Evolutionary conservation across 2,888 invertebrate genomes (phyloP).

Genomic region (Smittia sp.): DNA sequence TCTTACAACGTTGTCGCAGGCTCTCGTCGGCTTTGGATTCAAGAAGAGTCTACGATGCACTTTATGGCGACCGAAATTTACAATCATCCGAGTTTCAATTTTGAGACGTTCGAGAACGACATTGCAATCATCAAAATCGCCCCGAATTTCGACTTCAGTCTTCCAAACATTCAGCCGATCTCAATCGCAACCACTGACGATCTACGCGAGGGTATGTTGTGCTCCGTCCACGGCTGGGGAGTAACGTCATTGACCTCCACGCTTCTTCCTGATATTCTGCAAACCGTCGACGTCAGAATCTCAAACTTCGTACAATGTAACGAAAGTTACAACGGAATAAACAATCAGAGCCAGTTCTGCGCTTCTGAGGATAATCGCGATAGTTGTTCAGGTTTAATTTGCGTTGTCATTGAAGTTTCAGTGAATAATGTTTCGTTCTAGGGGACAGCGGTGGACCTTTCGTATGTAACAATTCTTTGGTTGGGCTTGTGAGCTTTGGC

Average conservation of each 20-base stretch:
- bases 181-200: background rate
- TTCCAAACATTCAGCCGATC: conserved; percentile 2
- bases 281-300: background rate
- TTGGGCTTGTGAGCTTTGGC: background rate
- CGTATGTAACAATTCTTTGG: background rate
- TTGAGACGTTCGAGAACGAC: background rate
- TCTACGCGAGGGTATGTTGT: background rate
- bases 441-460: background rate
- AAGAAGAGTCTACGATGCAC: background rate
- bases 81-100: background rate
- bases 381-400: background rate
- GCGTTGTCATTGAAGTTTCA: background rate
- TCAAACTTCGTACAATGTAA: background rate
- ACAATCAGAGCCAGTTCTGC: background rate
- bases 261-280: background rate
- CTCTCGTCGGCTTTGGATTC: background rate
- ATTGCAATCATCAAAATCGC: background rate
- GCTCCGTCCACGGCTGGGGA: background rate
- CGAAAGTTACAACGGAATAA: background rate
- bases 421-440: background rate
- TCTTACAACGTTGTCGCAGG: background rate
- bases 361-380: background rate
- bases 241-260: background rate
- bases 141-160: background rate
- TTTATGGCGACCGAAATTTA: background rate